Conservation (phyloP, 2,888 invertebrate genomes). For the Microchrysa polita region DNA sequence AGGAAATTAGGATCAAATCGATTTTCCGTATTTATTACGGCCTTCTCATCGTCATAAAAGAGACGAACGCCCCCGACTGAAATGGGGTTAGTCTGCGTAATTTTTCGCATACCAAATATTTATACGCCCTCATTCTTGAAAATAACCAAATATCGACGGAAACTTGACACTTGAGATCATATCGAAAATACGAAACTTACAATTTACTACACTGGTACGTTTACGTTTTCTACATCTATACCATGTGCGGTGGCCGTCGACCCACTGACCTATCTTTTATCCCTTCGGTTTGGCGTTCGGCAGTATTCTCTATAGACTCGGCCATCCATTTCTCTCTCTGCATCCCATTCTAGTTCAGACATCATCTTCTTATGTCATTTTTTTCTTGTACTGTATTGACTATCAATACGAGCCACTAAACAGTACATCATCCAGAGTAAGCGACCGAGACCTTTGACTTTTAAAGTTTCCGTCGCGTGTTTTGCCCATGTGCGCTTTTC, state of each 20-base stretch:
- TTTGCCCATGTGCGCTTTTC: background rate
- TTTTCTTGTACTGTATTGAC: background rate
- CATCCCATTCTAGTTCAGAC: background rate
- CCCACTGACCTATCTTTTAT: conserved; percentile 41
- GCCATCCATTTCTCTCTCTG: background rate
- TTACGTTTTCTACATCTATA: background rate
- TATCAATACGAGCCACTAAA: conserved; percentile 23
- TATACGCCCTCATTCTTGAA: background rate
- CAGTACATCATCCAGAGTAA: conserved; percentile 18
- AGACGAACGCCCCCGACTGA: background rate
- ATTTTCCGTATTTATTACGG: too few species aligned
- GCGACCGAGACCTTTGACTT: conserved; percentile 42
- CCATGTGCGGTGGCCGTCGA: conserved; percentile 6
- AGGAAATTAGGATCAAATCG: too few species aligned
- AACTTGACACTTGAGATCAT: background rate
- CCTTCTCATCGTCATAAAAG: too few species aligned
- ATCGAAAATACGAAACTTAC: background rate
- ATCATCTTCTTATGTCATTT: background rate
- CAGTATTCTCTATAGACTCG: background rate
- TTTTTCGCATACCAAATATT: background rate
- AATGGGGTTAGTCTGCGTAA: background rate
- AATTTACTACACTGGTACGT: conserved; percentile 34
- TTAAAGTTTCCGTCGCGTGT: background rate
- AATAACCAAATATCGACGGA: background rate
- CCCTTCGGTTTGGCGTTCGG: background rate